Evolutionary conservation across 2,113 vertebrate genomes (phyloP).

Genomic region (Hipposideros armiger): DNA sequence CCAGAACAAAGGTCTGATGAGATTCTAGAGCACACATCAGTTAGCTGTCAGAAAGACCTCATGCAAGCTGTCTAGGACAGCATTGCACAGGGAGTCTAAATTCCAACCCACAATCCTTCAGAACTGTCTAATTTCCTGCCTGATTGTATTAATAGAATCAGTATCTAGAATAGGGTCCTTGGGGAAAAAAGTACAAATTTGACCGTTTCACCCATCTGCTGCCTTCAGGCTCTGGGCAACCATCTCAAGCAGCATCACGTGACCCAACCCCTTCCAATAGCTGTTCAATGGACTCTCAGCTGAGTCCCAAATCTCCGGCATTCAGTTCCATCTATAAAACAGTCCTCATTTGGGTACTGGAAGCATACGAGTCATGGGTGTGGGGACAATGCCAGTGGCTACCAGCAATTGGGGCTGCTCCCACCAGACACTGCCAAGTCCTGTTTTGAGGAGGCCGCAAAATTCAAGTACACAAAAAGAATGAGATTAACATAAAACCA

Average conservation of each 20-base stretch:
- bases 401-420: background rate
- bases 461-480: background rate
- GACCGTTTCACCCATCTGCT: background rate
- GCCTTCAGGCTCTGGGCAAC: background rate
- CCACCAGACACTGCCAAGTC: background rate
- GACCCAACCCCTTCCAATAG: background rate
- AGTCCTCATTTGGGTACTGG: background rate
- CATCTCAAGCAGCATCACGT: background rate
- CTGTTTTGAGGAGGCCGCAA: background rate
- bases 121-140: background rate
- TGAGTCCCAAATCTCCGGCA: background rate
- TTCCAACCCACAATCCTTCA: background rate
- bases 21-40: no score
- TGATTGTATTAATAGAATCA: background rate
- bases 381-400: background rate
- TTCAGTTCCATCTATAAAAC: background rate
- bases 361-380: background rate
- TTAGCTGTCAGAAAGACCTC: background rate
- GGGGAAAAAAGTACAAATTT: background rate
- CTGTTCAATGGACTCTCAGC: background rate
- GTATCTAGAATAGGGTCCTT: background rate
- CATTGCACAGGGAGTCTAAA: background rate
- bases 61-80: background rate
- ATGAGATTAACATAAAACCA: background rate
- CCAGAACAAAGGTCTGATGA: background rate